Evolutionary conservation across 2,113 vertebrate genomes (phyloP).

Genomic region (Labeo catla): DNA sequence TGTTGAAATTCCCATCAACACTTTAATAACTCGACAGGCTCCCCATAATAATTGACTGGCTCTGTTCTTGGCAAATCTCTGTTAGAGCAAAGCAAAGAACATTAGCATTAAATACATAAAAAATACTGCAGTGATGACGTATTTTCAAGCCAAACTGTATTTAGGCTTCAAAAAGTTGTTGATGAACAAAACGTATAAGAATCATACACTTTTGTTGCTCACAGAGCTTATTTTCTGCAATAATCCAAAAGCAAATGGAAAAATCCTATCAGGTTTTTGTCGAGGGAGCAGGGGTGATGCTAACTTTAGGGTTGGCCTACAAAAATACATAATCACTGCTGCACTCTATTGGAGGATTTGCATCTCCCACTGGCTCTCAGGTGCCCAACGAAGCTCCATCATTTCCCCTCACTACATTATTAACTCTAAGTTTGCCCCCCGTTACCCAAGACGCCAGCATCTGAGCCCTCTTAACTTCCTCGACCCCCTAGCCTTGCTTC

Average conservation of each 20-base stretch:
- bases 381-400: neutral
- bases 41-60: slow-evolving; percentile 22
- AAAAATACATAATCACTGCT: neutral
- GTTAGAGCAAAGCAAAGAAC: neutral
- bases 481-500: slow-evolving; percentile 8
- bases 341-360: slow-evolving; percentile 20
- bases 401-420: slow-evolving; percentile 58
- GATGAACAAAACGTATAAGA: neutral
- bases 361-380: neutral
- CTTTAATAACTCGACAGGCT: slow-evolving; percentile 32
- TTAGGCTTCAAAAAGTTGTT: neutral
- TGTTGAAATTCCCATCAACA: slow-evolving; percentile 46
- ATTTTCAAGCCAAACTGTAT: neutral
- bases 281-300: neutral
- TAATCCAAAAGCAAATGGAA: neutral
- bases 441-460: slow-evolving; percentile 37
- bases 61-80: neutral
- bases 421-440: slow-evolving; percentile 37
- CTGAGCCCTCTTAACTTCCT: slow-evolving; percentile 40
- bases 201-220: neutral
- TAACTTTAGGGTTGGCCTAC: neutral
- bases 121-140: neutral
- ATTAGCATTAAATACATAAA: neutral
- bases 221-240: neutral
- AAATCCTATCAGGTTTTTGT: neutral